Conservation (phyloP, 1,140 invertebrate genomes). For the Lasioglossum albipes region DNA sequence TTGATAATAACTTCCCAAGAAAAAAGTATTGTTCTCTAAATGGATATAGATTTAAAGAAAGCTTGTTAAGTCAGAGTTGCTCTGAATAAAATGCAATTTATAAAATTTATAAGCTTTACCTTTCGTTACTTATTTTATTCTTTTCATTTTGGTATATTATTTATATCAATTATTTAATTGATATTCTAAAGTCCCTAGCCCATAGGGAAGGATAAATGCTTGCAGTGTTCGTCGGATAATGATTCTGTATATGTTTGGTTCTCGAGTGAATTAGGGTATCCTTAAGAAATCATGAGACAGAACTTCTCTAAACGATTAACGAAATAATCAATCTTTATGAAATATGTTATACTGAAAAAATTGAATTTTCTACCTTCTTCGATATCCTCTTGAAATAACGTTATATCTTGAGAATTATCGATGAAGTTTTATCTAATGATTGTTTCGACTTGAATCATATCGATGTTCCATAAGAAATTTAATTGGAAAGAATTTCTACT, state of each 20-base stretch:
- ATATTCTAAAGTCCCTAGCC: not conserved
- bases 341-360: not conserved
- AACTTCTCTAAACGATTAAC: not conserved
- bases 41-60: not conserved
- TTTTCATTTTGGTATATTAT: not conserved
- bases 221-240: not conserved
- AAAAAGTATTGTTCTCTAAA: not conserved
- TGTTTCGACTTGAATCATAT: constrained; percentile 22
- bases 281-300: not conserved
- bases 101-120: not conserved
- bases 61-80: not conserved
- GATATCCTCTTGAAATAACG: not conserved
- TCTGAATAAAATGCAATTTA: not conserved
- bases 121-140: not conserved
- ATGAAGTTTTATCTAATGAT: not conserved
- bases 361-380: not conserved
- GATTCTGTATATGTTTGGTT: not conserved
- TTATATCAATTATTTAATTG: too few relatives aligned
- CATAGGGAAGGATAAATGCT: not conserved
- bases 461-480: constrained; percentile 33
- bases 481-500: constrained; percentile 37
- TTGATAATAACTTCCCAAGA: not conserved
- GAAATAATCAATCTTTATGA: too few relatives aligned
- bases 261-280: not conserved
- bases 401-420: not conserved